phyloP scores from a whole-genome alignment of 2,888 invertebrate genomes.

The Lycia hirtaria region DNA sequence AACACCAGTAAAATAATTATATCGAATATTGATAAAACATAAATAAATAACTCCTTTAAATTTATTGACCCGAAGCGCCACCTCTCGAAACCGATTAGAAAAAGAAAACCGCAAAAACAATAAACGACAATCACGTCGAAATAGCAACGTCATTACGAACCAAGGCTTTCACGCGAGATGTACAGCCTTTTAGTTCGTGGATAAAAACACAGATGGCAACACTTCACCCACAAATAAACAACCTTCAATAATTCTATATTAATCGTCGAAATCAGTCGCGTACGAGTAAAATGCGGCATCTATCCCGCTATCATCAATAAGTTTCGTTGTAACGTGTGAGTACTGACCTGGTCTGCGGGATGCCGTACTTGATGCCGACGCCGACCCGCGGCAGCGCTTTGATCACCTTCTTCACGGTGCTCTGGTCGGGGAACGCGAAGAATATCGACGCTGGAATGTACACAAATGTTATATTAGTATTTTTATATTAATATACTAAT shows the following conservation, averaged over 20 bases:
- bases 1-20: too few relatives aligned
- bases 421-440: constrained; percentile 99
- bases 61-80: constrained; percentile 41
- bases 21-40: too few relatives aligned
- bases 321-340: too few relatives aligned
- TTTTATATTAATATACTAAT: neutral
- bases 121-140: neutral
- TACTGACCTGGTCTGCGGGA: constrained; percentile 96
- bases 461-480: constrained; percentile 10
- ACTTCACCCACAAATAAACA: neutral
- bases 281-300: too few relatives aligned
- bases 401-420: constrained; percentile 99
- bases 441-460: constrained; percentile 96
- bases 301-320: too few relatives aligned
- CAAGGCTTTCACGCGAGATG: constrained; percentile 17
- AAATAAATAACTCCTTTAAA: too few relatives aligned
- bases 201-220: constrained; percentile 51
- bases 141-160: neutral
- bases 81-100: constrained; percentile 37
- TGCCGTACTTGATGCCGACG: constrained; percentile 99
- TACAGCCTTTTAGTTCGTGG: constrained; percentile 45
- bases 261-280: too few relatives aligned
- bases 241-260: too few relatives aligned
- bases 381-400: constrained; percentile 98
- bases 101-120: neutral